phyloP scores from a whole-genome alignment of 1,140 invertebrate species.

The Eciton burchellii region DNA sequence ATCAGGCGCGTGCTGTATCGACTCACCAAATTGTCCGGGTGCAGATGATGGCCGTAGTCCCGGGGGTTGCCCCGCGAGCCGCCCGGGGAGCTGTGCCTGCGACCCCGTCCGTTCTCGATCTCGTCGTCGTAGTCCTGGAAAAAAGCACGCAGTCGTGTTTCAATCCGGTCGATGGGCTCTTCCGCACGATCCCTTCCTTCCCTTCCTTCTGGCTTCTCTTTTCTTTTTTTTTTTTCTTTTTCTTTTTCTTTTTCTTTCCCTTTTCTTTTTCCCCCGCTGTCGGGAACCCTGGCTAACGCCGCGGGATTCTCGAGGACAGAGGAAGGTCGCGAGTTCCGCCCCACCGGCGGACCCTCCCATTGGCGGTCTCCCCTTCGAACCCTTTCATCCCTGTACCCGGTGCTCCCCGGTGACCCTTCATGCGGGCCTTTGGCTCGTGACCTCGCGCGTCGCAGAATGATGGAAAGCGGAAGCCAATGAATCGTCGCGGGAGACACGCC shows the following conservation, averaged over 20 bases:
- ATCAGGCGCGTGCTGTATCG: conserved; percentile 30
- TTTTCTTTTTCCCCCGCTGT: conserved; percentile 4
- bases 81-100: conserved; percentile 83
- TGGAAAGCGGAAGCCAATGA: too few species aligned
- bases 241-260: not conserved
- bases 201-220: not conserved
- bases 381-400: conserved; percentile 15
- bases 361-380: conserved; percentile 46
- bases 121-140: conserved; percentile 84
- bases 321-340: conserved; percentile 31
- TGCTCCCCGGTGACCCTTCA: not conserved
- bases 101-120: conserved; percentile 81
- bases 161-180: conserved; percentile 20
- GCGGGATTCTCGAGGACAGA: conserved; percentile 24
- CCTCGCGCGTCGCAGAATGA: too few species aligned
- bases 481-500: too few species aligned
- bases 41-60: conserved; percentile 83
- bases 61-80: conserved; percentile 81
- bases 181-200: too few species aligned
- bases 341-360: conserved; percentile 10
- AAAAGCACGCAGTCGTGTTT: conserved; percentile 60
- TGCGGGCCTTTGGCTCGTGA: too few species aligned
- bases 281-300: not conserved
- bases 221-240: conserved; percentile 15
- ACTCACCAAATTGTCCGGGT: conserved; percentile 85